Conservation (phyloP, 1,140 invertebrate genomes). For the Caenorhabditis remanei region DNA sequence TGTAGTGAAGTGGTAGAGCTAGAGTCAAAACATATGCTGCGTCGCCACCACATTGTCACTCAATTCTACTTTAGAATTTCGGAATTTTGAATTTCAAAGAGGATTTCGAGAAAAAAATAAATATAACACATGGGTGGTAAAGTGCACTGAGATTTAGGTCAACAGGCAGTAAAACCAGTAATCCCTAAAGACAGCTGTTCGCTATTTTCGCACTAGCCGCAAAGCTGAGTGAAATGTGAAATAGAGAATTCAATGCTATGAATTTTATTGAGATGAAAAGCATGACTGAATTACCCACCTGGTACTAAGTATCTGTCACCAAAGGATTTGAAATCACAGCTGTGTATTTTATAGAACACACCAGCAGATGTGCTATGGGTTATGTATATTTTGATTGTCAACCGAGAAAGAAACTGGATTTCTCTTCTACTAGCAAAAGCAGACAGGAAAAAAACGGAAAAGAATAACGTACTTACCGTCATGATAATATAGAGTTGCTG, state of each 20-base stretch:
- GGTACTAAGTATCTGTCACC: conserved; percentile 24
- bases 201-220: background rate
- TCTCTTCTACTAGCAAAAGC: background rate
- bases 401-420: conserved; percentile 28
- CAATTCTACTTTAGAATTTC: background rate
- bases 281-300: conserved; percentile 10
- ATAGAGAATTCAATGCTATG: background rate
- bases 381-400: background rate
- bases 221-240: background rate
- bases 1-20: background rate
- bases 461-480: conserved; percentile 46
- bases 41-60: background rate
- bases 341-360: no score
- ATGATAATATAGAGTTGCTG: conserved; percentile 53
- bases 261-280: background rate
- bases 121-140: conserved; percentile 12
- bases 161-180: conserved; percentile 18
- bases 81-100: background rate
- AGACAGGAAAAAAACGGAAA: background rate
- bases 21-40: conserved; percentile 6
- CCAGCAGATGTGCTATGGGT: conserved; percentile 25
- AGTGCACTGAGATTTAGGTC: conserved; percentile 12
- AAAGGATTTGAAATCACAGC: conserved; percentile 17
- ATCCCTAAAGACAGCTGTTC: conserved; percentile 39
- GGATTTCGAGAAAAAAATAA: background rate